phyloP scores from a whole-genome alignment of 1,140 invertebrate species.

The Ridgeia piscesae region DNA sequence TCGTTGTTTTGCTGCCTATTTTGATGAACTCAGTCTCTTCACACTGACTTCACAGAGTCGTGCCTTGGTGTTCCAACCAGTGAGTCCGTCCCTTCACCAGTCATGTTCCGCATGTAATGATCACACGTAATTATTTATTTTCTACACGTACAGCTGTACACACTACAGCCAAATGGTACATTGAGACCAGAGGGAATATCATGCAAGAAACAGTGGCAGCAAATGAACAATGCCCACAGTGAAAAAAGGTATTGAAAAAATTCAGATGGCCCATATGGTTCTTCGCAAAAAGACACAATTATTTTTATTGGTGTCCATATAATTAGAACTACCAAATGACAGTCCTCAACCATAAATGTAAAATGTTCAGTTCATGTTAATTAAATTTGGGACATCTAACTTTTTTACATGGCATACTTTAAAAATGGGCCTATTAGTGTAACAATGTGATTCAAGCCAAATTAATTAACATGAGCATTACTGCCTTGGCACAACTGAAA shows the following conservation, averaged over 20 bases:
- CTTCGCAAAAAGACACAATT: too few relatives aligned
- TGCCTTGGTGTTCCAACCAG: too few relatives aligned
- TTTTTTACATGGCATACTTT: not conserved
- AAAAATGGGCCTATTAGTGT: not conserved
- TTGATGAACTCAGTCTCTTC: too few relatives aligned
- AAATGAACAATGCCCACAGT: not conserved
- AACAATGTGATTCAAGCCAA: not conserved
- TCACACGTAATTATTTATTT: not conserved
- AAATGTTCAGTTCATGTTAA: not conserved
- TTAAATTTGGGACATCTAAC: not conserved
- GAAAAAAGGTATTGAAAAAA: not conserved
- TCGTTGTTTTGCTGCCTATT: too few relatives aligned
- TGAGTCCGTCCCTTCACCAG: not conserved
- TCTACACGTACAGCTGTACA: not conserved
- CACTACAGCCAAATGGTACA: not conserved
- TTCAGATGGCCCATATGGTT: too few relatives aligned
- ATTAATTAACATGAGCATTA: not conserved
- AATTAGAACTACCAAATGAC: too few relatives aligned
- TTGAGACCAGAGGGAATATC: not conserved
- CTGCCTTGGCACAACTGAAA: not conserved
- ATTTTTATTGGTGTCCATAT: too few relatives aligned
- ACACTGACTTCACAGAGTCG: too few relatives aligned
- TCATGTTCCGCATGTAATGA: not conserved
- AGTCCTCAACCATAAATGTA: not conserved
- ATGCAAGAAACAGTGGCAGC: not conserved